phyloP scores from a whole-genome alignment of 2,888 invertebrate genomes.

The Abscondita cerata region DNA sequence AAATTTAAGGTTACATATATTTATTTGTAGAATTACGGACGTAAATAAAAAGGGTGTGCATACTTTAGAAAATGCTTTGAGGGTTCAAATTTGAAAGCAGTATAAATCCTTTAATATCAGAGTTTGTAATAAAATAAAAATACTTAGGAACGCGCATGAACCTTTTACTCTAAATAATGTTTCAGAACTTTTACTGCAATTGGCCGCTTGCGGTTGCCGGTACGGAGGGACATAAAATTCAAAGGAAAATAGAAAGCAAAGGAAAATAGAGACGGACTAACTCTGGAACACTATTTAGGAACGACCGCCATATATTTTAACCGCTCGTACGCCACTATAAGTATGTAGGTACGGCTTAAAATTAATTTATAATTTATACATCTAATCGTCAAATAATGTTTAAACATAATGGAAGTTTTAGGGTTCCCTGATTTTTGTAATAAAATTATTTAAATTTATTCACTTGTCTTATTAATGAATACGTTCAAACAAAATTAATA shows the following conservation, averaged over 20 bases:
- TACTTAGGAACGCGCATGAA: conserved; percentile 37
- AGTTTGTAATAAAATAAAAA: conserved; percentile 36
- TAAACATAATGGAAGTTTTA: too few species aligned
- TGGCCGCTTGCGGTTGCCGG: conserved; percentile 52
- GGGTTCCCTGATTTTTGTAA: too few species aligned
- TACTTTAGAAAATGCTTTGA: conserved; percentile 27
- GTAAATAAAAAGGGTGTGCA: conserved; percentile 17
- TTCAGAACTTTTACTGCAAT: conserved; percentile 52
- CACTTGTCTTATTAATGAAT: too few species aligned
- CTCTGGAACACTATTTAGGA: conserved; percentile 18
- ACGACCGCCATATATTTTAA: conserved; percentile 23
- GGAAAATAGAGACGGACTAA: conserved; percentile 34
- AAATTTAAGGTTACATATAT: conserved; percentile 5
- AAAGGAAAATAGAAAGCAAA: conserved; percentile 40
- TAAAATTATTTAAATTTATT: too few species aligned
- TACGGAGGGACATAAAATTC: conserved; percentile 45
- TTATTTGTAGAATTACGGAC: conserved; percentile 13
- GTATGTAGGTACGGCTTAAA: conserved; percentile 1
- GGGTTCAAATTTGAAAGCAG: conserved; percentile 20
- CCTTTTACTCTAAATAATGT: conserved; percentile 52
- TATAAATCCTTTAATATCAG: conserved; percentile 32
- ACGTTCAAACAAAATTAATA: too few species aligned
- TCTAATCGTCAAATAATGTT: too few species aligned
- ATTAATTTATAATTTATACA: background rate
- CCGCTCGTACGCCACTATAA: background rate